Percentiles rank a stretch among this genome's conserved stretches.
These are phyloP conservation scores for Crematogaster levior DNA, from an alignment of 2,888 invertebrate species.

Conservation along the genomic window DNA sequence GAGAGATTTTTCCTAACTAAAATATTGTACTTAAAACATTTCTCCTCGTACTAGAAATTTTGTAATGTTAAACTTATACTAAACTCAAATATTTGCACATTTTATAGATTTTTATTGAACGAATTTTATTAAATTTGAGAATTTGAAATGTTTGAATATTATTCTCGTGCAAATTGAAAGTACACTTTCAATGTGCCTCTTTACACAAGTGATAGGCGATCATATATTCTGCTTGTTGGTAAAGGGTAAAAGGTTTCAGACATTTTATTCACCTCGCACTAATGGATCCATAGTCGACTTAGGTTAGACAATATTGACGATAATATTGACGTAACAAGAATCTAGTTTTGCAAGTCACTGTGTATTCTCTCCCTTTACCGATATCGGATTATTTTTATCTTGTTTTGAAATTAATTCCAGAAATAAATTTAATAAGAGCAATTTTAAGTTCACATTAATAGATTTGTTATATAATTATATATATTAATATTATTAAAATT, in stretches of 20 bases:
- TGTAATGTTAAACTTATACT: not conserved
- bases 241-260: constrained; percentile 42
- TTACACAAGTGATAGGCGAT: constrained; percentile 1
- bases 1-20: not conserved
- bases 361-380: not conserved
- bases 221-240: constrained; percentile 8
- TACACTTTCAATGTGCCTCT: not conserved
- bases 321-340: constrained; percentile 18
- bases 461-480: not conserved
- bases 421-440: constrained; percentile 13
- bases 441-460: not conserved
- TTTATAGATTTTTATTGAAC: not conserved
- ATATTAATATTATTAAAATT: too few species aligned
- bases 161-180: constrained; percentile 26
- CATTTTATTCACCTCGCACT: constrained; percentile 23
- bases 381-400: not conserved
- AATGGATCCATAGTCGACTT: constrained; percentile 38
- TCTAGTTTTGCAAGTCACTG: not conserved
- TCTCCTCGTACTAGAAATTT: not conserved
- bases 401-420: not conserved
- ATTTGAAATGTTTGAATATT: constrained; percentile 11
- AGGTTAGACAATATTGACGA: constrained; percentile 19
- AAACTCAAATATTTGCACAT: not conserved
- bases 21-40: constrained; percentile 3
- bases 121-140: constrained; percentile 2